Base-by-base conservation (phyloP, 2,113 vertebrate species). In the Peromyscus polionotus region DNA sequence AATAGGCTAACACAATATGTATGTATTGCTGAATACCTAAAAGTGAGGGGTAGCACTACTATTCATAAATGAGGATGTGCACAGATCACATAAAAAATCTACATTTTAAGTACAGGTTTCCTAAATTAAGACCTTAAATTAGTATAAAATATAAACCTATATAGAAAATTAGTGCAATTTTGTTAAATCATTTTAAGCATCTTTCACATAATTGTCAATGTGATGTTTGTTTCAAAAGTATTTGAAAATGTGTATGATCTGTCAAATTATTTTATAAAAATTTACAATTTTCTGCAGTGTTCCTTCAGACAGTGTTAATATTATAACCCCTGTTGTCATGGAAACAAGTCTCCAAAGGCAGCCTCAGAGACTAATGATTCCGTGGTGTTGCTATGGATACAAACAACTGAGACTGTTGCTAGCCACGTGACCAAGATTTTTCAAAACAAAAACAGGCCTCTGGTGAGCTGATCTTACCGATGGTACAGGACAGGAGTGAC, bases 381-480 rank as follows among this genome's bases (percentile, higher is more conserved):
- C 95, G 97, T 99, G 98, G 98, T 97, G 95, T 98, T 98, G 97
- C 98, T 98, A 97, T 94, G 97, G 98, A 97, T 98, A 98, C 98
- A 94, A 97, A 98, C 97, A 98, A 95, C 95, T 97, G 96, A 97
- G 98, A 87, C 86, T 72, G 95, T 97, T 97, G 93, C 91, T 96
- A 72, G 95, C 97, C 98, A 96, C 72, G 5, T 98, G 97, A 97
- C 96, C 70, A 84, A 93, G 97, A 94, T 96, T 93, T 89, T 42
- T 68, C 79, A 68, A 76, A 90, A 93, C 22, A 81, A 63, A 48
- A 95, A 61, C 54, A 79, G 33, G 85, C 16, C 31, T 93, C 92
- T 93, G 72, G 90, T 54, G 63, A 97, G 59, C 68, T 94, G 76
- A 91, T 96, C 63, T 93, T 22, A 93, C 42, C 88, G 39, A 97